Evolutionary conservation across 2,888 invertebrate genomes (phyloP), one percentile per base, ranked within the genome.

Genomic region (Mythimna vitellina): DNA sequence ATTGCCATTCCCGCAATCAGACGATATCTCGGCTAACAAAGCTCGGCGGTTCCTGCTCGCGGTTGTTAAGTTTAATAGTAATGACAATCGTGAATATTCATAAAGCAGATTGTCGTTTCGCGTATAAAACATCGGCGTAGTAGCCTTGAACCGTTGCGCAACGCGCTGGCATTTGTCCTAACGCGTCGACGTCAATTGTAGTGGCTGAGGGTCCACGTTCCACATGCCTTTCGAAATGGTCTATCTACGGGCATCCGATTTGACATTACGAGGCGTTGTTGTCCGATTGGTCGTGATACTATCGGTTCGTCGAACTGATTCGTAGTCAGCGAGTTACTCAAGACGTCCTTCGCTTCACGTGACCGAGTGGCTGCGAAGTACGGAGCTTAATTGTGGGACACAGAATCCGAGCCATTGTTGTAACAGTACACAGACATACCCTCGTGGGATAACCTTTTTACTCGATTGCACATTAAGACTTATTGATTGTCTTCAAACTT

Each of bases 101-200:
- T 88, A 81, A 88, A 84, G 70, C 84, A 77, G 71, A 87, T 86
- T 89, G 89, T 88, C 87, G 88, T 84, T 88, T 89, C 82, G 80
- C 81, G 83, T 74, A 78, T 85, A 85, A 87, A 86, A 83, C 85
- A 86, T 83, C 80, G 69, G 70, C 76, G 81, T 88, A 86, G 88
- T 91, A 92, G 87, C 95, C 94, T 95, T 95, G 95, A 95, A 93
- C 94, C 89, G 85, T 94, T 93, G 91, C 92, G 92, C 89, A 93
- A 93, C 85, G 70, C 66, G 75, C 76, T 89, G 91, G 87, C 91
- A 92, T 94, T 93, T 93, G 89, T 89, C 89, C 85, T 82, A 84
- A 78, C 73, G 83, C 84, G 86, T 80, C 87, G 77, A 87, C 88
- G 88, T 89, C 88, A 88, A 88, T 88, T 89, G 87, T 86, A 80